Percentiles rank a stretch among this genome's conserved stretches.
Conservation (phyloP, 2,888 invertebrate species). For the Leucania comma region DNA sequence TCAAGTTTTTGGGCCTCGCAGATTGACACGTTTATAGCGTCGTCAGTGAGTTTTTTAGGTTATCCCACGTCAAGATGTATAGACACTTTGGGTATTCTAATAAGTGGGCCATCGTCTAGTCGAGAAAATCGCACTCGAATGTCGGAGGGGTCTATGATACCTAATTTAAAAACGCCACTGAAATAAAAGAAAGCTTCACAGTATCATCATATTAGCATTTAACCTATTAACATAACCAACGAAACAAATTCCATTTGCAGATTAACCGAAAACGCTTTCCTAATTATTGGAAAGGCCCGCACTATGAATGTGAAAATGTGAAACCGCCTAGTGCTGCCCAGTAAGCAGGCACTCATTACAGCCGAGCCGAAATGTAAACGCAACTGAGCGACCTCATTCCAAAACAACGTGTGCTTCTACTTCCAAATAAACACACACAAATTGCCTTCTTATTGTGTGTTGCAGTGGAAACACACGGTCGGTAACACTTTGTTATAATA, state of each 20-base stretch:
- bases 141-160: too few species aligned
- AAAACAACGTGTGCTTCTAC: slow-evolving; percentile 27
- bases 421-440: slow-evolving; percentile 46
- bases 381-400: slow-evolving; percentile 51
- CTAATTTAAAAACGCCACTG: too few species aligned
- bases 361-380: slow-evolving; percentile 40
- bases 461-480: background rate
- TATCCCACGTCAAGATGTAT: too few species aligned
- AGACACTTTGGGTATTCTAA: too few species aligned
- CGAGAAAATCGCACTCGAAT: too few species aligned
- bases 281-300: background rate
- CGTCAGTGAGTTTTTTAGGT: too few species aligned
- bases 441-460: slow-evolving; percentile 25
- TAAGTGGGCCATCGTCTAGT: too few species aligned
- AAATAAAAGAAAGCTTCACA: background rate
- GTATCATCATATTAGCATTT: background rate
- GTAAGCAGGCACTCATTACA: slow-evolving; percentile 52
- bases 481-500: too few species aligned
- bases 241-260: background rate
- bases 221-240: background rate
- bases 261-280: background rate
- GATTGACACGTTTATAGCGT: too few species aligned
- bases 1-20: too few species aligned
- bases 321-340: slow-evolving; percentile 2
- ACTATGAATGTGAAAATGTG: too few species aligned